Percentiles rank a stretch among this genome's conserved stretches.
Evolutionary conservation across 92 coral and sea anemone genomes (phyloP).

Genomic region (Isaurus tuberculatus): DNA sequence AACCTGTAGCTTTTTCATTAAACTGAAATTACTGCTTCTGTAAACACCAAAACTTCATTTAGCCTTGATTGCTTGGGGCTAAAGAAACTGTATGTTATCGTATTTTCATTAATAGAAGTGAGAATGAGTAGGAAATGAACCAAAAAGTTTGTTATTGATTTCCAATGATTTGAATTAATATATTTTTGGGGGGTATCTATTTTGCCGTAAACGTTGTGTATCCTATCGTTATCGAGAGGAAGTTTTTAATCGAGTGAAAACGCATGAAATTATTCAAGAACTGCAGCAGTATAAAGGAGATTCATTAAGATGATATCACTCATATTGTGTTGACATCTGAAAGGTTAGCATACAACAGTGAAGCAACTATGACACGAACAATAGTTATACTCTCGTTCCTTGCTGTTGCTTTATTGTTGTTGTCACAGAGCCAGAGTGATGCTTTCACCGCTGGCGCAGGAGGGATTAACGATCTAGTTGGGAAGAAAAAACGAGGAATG

Average conservation of each 20-base stretch:
- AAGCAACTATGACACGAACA: neutral
- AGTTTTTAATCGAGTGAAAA: neutral
- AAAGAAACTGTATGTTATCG: neutral
- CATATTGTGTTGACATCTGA: neutral
- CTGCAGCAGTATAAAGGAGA: neutral
- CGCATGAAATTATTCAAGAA: neutral
- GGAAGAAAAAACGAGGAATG: neutral
- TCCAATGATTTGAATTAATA: neutral
- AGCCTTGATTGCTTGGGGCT: neutral
- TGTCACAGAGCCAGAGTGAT: slow-evolving; percentile 32
- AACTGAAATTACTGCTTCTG: neutral
- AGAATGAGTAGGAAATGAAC: neutral
- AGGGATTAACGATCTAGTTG: neutral
- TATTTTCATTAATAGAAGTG: neutral
- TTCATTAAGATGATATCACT: neutral
- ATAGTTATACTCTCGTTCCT: neutral
- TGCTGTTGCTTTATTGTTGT: neutral
- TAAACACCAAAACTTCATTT: neutral
- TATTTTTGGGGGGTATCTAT: neutral
- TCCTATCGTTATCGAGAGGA: neutral
- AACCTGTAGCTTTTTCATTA: neutral
- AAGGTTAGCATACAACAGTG: neutral
- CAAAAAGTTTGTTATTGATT: neutral
- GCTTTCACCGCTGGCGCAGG: slow-evolving; percentile 27
- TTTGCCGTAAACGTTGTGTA: neutral